phyloP scores from a whole-genome alignment of 1,140 invertebrate species.

The Globodera rostochiensis region DNA sequence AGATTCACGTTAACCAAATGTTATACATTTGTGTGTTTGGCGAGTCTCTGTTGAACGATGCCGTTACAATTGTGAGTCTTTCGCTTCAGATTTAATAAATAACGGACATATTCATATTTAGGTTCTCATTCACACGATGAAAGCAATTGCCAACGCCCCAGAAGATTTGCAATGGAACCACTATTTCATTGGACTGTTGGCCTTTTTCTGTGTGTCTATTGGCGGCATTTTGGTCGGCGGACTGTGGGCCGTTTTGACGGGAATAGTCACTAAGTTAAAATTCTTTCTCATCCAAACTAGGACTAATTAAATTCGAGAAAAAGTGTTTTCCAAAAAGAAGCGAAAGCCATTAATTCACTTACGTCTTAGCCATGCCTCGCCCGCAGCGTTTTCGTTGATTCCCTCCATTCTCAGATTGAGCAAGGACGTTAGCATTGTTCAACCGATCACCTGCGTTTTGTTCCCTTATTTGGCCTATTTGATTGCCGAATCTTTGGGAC shows the following conservation, averaged over 20 bases:
- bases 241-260: constrained; percentile 89
- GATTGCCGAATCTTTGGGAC: constrained; percentile 34
- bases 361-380: not conserved
- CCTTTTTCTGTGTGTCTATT: constrained; percentile 89
- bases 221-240: constrained; percentile 91
- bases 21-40: constrained; percentile 98
- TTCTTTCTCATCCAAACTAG: not conserved
- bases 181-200: constrained; percentile 67
- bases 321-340: not conserved
- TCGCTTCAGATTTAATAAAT: constrained; percentile 2
- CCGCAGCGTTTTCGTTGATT: not conserved
- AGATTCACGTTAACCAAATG: constrained; percentile 74
- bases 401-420: constrained; percentile 25
- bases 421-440: constrained; percentile 23
- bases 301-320: not conserved
- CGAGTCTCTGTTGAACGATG: constrained; percentile 69
- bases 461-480: constrained; percentile 48
- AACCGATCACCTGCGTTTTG: constrained; percentile 41
- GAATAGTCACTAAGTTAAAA: constrained; percentile 43
- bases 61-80: constrained; percentile 42
- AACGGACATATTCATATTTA: not conserved
- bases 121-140: constrained; percentile 48
- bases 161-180: constrained; percentile 29
- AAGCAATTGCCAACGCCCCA: constrained; percentile 37
- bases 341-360: constrained; percentile 11